Evolutionary conservation across 2,888 invertebrate genomes (phyloP), one percentile per base, ranked within the genome.

Genomic region (Plagiodera versicolora): DNA sequence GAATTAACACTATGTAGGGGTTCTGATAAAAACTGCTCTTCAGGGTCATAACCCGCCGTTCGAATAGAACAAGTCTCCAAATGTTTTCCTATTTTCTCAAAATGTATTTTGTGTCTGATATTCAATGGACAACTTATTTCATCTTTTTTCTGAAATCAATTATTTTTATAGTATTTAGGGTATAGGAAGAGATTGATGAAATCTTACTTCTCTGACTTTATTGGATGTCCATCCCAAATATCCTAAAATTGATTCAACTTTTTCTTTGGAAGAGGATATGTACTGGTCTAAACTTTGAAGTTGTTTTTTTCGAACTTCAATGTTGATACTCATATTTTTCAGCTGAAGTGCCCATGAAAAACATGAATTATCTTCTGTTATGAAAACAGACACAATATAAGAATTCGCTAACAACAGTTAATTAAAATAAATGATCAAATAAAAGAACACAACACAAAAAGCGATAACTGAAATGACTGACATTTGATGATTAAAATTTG

Each of bases 51-150:
- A 56, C 82, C 83, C 69, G 82, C 80, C 16, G 76, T 74, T 70
- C 77, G 81, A 73, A 83, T 76, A 44, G 77, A 75, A 70, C 85
- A 85, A 64, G 73, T 75, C 46, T 77, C 72, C 5, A 83, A 68
- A 75, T 85, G 85, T 51, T 75, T 70, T 20, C 80, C 75, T 8
- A 81, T 67, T 35, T 71, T 77, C 64, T 77, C 75, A 60, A 77
- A 70, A n/a, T 78, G 75, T 46, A 85, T 72, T 61, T 77, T 74
- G 70, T 85, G 85, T 11, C 77, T 77, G 11, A 74, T 60, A 74
- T 84, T 78, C 18, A 83, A 74, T 1, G 82, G 81, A 63, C 85
- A 85, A n/a, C 79, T 69, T 28, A 77, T 69, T 20, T 76, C 72
- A 56, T 75, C 73, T 47, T 73, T 70, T 75, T 80, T 71, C 77